Conservation (phyloP, 2,888 invertebrate genomes). For the Melanotus villosus region DNA sequence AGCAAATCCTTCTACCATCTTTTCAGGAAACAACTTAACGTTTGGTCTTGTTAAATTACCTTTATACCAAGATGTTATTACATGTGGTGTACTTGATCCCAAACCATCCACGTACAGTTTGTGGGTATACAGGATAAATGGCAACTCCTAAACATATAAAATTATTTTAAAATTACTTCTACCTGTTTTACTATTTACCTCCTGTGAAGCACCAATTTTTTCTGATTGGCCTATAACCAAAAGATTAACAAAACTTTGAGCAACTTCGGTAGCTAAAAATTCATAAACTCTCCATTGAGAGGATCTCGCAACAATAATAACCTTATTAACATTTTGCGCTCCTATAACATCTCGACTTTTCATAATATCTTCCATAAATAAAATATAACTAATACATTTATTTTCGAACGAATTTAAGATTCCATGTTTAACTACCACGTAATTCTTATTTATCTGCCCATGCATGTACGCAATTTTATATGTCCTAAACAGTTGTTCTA, state of each 20-base stretch:
- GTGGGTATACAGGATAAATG: slow-evolving; percentile 83
- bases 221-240: slow-evolving; percentile 79
- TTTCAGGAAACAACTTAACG: slow-evolving; percentile 78
- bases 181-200: slow-evolving; percentile 54
- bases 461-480: slow-evolving; percentile 75
- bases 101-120: slow-evolving; percentile 80
- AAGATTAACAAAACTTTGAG: slow-evolving; percentile 79
- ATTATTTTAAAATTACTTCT: too few species aligned
- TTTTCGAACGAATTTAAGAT: slow-evolving; percentile 65
- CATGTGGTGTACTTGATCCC: slow-evolving; percentile 77
- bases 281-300: slow-evolving; percentile 84
- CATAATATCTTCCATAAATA: slow-evolving; percentile 78
- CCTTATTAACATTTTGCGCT: slow-evolving; percentile 75
- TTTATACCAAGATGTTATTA: slow-evolving; percentile 81
- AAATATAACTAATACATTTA: slow-evolving; percentile 76
- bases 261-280: slow-evolving; percentile 74
- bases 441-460: slow-evolving; percentile 73
- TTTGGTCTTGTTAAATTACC: slow-evolving; percentile 75
- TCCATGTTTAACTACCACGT: slow-evolving; percentile 68
- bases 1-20: slow-evolving; percentile 78
- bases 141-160: slow-evolving; percentile 71
- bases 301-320: slow-evolving; percentile 78
- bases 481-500: slow-evolving; percentile 73
- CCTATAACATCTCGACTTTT: slow-evolving; percentile 74
- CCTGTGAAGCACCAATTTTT: slow-evolving; percentile 63